These are phyloP conservation scores for Phytoseiulus persimilis DNA, from an alignment of 2,888 invertebrate species.

Conservation along the genomic window DNA sequence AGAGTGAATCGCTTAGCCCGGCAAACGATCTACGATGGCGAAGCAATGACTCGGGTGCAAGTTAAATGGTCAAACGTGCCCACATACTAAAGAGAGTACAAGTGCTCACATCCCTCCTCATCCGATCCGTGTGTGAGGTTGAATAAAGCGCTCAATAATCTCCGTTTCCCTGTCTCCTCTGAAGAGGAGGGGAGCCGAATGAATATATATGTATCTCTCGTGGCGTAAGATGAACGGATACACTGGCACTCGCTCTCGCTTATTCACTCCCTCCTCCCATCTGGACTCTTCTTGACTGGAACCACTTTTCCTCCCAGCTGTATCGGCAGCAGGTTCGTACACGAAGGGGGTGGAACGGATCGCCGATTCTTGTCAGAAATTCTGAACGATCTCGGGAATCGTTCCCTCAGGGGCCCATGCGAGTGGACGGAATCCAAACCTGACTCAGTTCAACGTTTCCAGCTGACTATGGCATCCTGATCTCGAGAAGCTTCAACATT, in stretches of 20 bases:
- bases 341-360: background rate
- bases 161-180: background rate
- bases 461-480: no score
- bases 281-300: background rate
- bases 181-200: background rate
- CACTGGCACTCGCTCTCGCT: background rate
- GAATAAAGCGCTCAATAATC: background rate
- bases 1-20: no score
- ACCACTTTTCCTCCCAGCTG: constrained; percentile 5
- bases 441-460: no score
- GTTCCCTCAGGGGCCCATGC: no score
- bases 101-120: background rate
- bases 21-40: background rate
- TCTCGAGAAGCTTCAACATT: no score
- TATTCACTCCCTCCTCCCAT: constrained; percentile 5
- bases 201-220: background rate
- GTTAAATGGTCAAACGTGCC: background rate
- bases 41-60: background rate
- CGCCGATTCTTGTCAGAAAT: background rate
- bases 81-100: background rate
- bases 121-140: background rate
- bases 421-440: no score
- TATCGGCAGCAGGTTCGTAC: background rate
- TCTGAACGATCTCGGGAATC: background rate
- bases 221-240: background rate